phyloP scores from a whole-genome alignment of 2,113 vertebrate genomes.

The Rhinoptilus africanus region DNA sequence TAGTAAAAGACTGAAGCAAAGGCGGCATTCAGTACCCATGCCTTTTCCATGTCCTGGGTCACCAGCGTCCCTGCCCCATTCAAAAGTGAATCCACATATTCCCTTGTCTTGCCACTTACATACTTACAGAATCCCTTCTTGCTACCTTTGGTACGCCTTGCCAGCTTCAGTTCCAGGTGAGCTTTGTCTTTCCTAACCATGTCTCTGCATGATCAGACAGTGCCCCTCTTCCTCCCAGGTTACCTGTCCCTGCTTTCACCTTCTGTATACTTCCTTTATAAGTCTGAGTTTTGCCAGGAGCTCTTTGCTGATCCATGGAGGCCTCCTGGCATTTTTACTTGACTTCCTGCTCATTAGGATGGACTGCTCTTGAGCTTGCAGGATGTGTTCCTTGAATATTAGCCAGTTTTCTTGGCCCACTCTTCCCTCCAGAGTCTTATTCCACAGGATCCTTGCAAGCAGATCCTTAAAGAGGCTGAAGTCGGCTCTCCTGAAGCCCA shows the following conservation, averaged over 20 bases:
- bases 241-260: neutral
- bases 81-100: neutral
- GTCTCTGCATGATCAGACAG: neutral
- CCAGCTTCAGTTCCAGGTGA: neutral
- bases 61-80: neutral
- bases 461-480: neutral
- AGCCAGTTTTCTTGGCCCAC: neutral
- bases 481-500: neutral
- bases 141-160: neutral
- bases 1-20: neutral
- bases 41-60: neutral
- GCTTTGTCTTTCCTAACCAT: neutral
- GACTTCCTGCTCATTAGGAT: neutral
- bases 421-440: neutral
- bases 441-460: neutral
- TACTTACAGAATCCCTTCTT: neutral
- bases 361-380: neutral
- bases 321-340: neutral
- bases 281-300: neutral
- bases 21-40: neutral
- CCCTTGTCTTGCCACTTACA: neutral
- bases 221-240: neutral
- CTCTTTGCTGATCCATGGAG: neutral
- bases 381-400: neutral
- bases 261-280: neutral